These are phyloP conservation scores for Lophotriccus pileatus DNA, from an alignment of 2,797 vertebrate species.

Conservation along the genomic window DNA sequence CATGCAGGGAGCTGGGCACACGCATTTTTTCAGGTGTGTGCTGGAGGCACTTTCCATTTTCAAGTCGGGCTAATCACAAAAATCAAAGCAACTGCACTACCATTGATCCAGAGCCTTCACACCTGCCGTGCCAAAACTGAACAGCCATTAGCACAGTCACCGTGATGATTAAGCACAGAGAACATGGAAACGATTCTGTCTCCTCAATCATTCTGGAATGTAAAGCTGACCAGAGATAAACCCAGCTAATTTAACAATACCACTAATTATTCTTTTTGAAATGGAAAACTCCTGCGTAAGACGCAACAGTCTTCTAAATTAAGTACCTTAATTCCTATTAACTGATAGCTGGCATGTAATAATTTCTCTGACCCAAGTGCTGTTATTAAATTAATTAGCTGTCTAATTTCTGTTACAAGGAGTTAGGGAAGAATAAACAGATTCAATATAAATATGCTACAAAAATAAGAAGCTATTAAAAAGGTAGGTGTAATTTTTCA, in stretches of 20 bases:
- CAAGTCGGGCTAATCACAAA: background rate
- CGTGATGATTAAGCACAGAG: background rate
- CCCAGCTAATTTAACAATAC: constrained; percentile 36
- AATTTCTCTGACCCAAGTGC: constrained; percentile 36
- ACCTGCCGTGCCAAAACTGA: background rate
- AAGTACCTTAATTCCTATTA: constrained; percentile 17
- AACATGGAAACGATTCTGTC: background rate
- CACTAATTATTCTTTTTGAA: constrained; percentile 34
- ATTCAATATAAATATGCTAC: background rate
- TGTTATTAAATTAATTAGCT: constrained; percentile 48
- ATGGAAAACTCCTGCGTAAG: background rate
- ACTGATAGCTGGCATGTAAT: constrained; percentile 2
- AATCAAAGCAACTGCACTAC: background rate
- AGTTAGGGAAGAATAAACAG: background rate
- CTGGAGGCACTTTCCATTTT: background rate
- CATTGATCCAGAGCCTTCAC: background rate
- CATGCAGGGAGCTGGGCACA: background rate
- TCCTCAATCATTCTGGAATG: background rate
- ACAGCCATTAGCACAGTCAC: background rate
- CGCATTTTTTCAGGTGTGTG: background rate
- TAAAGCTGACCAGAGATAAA: constrained; percentile 23
- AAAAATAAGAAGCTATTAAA: background rate
- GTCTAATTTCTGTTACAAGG: background rate
- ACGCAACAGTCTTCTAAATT: constrained; percentile 14
- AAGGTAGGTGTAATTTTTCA: background rate